Conservation (phyloP, 2,113 vertebrate genomes). For the Pyrgilauda ruficollis region DNA sequence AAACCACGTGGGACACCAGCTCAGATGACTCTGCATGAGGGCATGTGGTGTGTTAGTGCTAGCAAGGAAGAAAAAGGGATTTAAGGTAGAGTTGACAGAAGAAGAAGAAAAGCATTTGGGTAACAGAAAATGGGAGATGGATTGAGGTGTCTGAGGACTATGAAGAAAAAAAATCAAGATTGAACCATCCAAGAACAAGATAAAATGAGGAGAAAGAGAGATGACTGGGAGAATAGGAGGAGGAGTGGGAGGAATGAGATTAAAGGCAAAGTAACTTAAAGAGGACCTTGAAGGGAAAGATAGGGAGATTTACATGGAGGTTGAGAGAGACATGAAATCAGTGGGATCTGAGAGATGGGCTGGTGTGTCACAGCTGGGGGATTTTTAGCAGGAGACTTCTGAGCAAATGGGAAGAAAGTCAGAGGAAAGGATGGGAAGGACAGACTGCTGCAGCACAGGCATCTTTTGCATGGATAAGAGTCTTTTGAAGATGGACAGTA, state of each 20-base stretch:
- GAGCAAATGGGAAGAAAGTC: neutral
- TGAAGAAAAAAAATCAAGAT: neutral
- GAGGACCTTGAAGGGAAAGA: neutral
- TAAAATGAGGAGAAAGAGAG: neutral
- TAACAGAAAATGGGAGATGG: neutral
- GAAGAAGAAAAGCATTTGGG: neutral
- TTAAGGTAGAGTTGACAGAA: neutral
- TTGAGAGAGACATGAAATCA: neutral
- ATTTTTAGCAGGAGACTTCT: neutral
- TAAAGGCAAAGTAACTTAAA: neutral
- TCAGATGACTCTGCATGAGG: neutral
- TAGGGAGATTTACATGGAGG: neutral
- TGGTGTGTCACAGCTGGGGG: neutral
- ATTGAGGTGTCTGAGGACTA: neutral
- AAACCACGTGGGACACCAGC: neutral
- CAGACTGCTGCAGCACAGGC: neutral
- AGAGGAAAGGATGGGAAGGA: neutral
- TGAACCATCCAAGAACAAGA: neutral
- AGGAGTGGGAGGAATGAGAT: neutral
- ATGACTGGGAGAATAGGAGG: neutral
- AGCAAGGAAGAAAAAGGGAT: neutral
- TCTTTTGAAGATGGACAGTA: neutral
- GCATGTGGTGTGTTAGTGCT: neutral
- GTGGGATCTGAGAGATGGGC: neutral
- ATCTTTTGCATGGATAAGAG: neutral